Base-by-base conservation (phyloP, 2,797 vertebrate species). In the Pangasius larnaudii region DNA sequence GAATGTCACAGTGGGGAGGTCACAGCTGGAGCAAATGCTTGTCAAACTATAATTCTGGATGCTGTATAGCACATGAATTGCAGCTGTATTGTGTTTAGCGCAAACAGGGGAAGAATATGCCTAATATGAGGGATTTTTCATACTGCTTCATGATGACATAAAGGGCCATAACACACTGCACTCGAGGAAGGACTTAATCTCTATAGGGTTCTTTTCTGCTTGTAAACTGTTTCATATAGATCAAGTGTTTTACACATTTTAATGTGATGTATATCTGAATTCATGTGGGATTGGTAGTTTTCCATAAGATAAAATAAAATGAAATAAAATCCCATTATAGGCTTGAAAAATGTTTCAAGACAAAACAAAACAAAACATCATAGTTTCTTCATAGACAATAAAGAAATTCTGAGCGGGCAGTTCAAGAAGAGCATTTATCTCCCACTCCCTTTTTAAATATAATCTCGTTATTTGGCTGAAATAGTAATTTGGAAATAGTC, bases 1-100 rank as follows among this genome's bases (percentile, higher is more conserved):
- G 86, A 85, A 85, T 89, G 91, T 90, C 91, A 90, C 69, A 89
- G 89, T 92, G 90, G 87, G 90, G 87, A 93, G 91, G 91, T 91
- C 92, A 91, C 88, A 91, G 81, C 87, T 91, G 90, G 90, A 92
- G 90, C 95, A 95, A 95, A 95, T 94, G 93, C 95, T 91, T 88
- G 88, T 93, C 88, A 91, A 83, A 91, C 90, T 89, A 91, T 91
- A 90, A 92, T 88, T 90, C 87, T 63, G 61, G 72, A 33, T 89
- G 77, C 59, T 84, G 88, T 91, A 87, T 93, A 89, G 39, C 74
- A 90, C 89, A 88, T 87, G 85, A 89, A 90, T 87, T 87, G 88
- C 84, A 89, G 81, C 86, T 87, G 87, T 85, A 88, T 91, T 92
- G 85, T 77, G 67, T 78, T 90, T 89, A 84, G 88, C 85, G 87